Evolutionary conservation across 2,888 invertebrate genomes (phyloP), one percentile per base, ranked within the genome.

Genomic region (Campopleginae sp.): DNA sequence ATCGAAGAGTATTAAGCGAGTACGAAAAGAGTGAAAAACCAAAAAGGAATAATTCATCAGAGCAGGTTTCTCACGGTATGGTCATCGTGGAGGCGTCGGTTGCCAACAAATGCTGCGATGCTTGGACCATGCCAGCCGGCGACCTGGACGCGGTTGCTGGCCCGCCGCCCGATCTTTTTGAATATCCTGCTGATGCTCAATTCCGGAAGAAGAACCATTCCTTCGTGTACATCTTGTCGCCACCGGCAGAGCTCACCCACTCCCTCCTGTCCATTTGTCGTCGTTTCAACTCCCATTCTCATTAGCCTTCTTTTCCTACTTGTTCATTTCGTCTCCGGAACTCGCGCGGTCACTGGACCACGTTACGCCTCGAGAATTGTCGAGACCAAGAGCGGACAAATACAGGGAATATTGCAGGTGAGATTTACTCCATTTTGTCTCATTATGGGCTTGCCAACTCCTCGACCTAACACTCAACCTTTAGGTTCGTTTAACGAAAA

Each of bases 361-460:
- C 95, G 96, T 80, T 97, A 96, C 94, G 96, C 96, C 94, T 97
- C 97, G 88, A 95, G 97, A 92, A 97, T 97, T 90, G 96, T 98
- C 90, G 96, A 97, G 94, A 97, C 97, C 58, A 96, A 96, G 83
- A 91, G 91, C 82, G 93, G 93, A 85, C 93, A 93, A 86, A 92
- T 93, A 83, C 92, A 92, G 33, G 93, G 93, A 77, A 93, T 93
- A 87, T 88, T 93, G 79, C 93, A 92, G 94, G 94, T 93, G 87
- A 70, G 70, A 68, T 23, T 46, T 33, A 19, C 23, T 44, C 46
- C 0, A 46, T 12, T 27, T 46, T 6, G 8, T 38, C 8, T 38
- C 38, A 38, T 38, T 38, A 38, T 10, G 0, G 38, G 38, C 38
- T 38, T 38, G 8, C 38, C 8, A 38, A 10, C 38, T 8, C 38